A percentile compares a stretch with the other conserved stretches of the same genome.
Evolutionary conservation across 35 echinoderm and acorn worm species (phyloP).

Genomic region (Lytechinus variegatus): DNA sequence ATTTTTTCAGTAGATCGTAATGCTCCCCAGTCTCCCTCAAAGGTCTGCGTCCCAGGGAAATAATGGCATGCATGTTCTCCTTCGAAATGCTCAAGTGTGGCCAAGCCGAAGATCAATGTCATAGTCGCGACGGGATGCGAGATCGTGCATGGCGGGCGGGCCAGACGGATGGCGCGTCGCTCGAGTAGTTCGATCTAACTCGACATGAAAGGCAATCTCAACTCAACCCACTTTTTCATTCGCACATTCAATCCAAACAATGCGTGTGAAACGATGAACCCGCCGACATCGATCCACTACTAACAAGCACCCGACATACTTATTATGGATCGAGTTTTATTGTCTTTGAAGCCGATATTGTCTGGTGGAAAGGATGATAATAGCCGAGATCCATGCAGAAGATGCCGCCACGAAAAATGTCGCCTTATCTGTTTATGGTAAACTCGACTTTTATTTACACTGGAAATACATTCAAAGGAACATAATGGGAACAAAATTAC

Average conservation of each 20-base stretch:
- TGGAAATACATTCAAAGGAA: no score
- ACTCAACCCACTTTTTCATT: slow-evolving; percentile 35
- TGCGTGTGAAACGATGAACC: not conserved
- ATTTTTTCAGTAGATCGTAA: not conserved
- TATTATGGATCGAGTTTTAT: not conserved
- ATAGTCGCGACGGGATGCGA: slow-evolving; percentile 6
- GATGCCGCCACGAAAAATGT: not conserved
- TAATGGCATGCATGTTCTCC: not conserved
- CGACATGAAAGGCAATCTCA: slow-evolving; percentile 6
- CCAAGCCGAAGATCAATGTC: slow-evolving; percentile 32
- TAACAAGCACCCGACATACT: not conserved
- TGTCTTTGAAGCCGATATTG: not conserved
- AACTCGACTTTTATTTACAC: not conserved
- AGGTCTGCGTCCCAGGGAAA: not conserved
- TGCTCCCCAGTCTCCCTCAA: not conserved
- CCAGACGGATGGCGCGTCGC: slow-evolving; percentile 27
- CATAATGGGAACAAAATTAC: no score
- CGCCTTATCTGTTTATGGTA: not conserved
- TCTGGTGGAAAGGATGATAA: not conserved
- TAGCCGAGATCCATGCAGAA: not conserved
- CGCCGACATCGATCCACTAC: not conserved
- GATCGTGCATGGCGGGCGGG: slow-evolving; percentile 26
- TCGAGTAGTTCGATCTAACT: slow-evolving; percentile 4
- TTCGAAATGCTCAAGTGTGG: not conserved
- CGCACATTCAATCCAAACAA: not conserved